Base-by-base conservation (phyloP, 2,797 vertebrate genomes). In the Lepus oiostolus region DNA sequence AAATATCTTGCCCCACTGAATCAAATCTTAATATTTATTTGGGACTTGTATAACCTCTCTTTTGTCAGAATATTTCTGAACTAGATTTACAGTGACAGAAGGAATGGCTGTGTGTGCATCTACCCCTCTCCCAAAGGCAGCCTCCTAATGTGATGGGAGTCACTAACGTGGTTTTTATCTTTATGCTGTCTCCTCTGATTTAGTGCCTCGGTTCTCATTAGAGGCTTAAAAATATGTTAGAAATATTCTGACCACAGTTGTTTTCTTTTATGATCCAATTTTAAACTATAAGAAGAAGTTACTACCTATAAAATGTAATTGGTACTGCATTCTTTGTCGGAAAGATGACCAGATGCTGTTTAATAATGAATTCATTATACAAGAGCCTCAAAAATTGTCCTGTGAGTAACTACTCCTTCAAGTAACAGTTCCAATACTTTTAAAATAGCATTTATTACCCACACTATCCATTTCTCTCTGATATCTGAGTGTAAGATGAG, bases 281-380 rank as follows among this genome's bases (percentile, higher is more conserved):
- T 86, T 97, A 93, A 96, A 86, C 94, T 90, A 88, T 98, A 98
- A 97, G 98, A 97, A 97, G 71, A 97, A 97, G 97, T 97, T 96
- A 50, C 28, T 97, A 94, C 60, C 96, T 94, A 96, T 97, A 98
- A 98, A 98, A 97, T 97, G 97, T 96, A 98, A 98, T 97, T 98
- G 95, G 76, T 95, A 67, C 58, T 95, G 54, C 52, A 82, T 77
- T 97, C 97, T 96, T 95, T 95, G 54, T 96, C 93, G 65, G 96
- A 98, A 97, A 96, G 94, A 97, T 95, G 97, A 92, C 88, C 94
- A 98, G 96, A 97, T 98, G 90, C 95, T 96, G 91, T 92, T 85
- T 32, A 54, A 97, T 96, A 75, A 74, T 94, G 52, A 35, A 89
- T 93, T 90, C 77, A 96, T 97, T 97, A 95, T 90, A 19, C 3